Evolutionary conservation across 2,797 vertebrate species (phyloP).

Genomic region (Australoheros facetus): DNA sequence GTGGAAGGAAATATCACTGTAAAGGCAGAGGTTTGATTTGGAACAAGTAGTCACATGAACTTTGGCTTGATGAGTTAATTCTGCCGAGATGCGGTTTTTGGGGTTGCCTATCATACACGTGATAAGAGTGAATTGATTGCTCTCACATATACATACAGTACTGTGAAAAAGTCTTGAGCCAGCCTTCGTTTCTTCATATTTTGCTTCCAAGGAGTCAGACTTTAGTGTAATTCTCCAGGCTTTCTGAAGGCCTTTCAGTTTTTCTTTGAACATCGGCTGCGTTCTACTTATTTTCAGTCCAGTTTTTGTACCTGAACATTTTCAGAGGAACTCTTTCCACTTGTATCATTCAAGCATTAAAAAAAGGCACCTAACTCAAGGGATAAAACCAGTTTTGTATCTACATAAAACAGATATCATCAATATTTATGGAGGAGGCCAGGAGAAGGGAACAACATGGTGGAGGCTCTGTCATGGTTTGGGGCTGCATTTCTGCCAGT

Average conservation of each 20-base stretch:
- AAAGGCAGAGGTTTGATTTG: conserved; percentile 20
- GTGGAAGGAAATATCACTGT: conserved; percentile 13
- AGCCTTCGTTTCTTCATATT: background rate
- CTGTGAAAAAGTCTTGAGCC: background rate
- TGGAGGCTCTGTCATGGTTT: too few species aligned
- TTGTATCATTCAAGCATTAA: background rate
- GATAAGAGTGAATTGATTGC: background rate
- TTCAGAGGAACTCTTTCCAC: background rate
- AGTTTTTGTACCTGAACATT: background rate
- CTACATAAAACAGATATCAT: background rate
- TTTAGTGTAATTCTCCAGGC: too few species aligned
- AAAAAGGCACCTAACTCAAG: background rate
- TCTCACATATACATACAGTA: background rate
- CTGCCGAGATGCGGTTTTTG: background rate
- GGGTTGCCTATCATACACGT: background rate
- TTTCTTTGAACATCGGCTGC: background rate
- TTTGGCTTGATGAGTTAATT: conserved; percentile 12
- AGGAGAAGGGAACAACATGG: too few species aligned
- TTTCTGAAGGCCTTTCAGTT: too few species aligned
- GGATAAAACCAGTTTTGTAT: background rate
- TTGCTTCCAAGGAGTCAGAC: background rate
- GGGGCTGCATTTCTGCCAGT: too few species aligned
- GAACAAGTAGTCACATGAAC: conserved; percentile 18
- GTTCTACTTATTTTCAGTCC: background rate
- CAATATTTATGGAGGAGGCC: too few species aligned